Evolutionary conservation across 2,113 vertebrate genomes (phyloP).

Genomic region (Vidua macroura): DNA sequence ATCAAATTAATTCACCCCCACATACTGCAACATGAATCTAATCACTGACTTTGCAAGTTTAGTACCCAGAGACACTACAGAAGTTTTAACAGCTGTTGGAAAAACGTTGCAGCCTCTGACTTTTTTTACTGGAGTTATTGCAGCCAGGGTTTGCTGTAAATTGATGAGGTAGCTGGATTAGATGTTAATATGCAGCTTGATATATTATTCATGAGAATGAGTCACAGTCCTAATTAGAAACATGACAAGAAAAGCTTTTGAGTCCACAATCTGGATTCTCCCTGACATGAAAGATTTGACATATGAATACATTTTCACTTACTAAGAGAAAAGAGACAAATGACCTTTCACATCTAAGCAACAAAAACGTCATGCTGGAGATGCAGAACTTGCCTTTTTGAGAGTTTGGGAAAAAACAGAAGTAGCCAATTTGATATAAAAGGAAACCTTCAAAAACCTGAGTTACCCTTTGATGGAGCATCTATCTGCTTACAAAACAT

Average conservation of each 20-base stretch:
- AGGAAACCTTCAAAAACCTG: neutral
- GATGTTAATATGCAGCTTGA: constrained; percentile 51
- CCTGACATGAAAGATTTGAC: constrained; percentile 56
- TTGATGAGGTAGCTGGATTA: constrained; percentile 53
- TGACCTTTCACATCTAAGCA: constrained; percentile 41
- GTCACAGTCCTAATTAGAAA: constrained; percentile 61
- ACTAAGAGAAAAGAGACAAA: constrained; percentile 18
- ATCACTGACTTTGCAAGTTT: neutral
- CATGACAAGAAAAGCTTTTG: constrained; percentile 54
- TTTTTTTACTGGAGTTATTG: constrained; percentile 1
- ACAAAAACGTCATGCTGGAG: neutral
- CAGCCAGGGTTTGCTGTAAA: constrained; percentile 40
- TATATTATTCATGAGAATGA: constrained; percentile 66
- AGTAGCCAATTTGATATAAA: neutral
- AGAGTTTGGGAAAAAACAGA: neutral
- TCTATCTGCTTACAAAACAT: neutral
- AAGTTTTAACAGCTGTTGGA: constrained; percentile 42
- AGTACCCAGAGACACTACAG: neutral
- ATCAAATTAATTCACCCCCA: neutral
- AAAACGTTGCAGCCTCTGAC: constrained; percentile 17
- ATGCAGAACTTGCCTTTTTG: neutral
- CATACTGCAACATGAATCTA: neutral
- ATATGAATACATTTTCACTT: constrained; percentile 57
- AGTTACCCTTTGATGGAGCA: neutral
- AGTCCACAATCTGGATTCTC: constrained; percentile 55